Base-by-base conservation (phyloP, 2,797 vertebrate species). In the Sphenopsis melanotis region DNA sequence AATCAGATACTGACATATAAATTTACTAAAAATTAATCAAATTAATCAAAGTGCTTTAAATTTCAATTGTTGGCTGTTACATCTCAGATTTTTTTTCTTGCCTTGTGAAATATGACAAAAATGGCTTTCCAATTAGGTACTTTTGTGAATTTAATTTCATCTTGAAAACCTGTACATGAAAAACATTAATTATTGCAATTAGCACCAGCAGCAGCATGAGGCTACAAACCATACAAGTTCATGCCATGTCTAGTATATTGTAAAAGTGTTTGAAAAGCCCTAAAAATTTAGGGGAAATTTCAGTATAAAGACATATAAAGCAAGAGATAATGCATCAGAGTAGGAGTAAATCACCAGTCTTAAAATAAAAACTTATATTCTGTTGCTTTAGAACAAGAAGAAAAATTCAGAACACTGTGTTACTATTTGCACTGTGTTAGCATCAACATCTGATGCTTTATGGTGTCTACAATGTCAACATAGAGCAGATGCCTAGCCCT, bases 401-500 rank as follows among this genome's bases (percentile, higher is more conserved):
- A 66, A 85, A 79, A 75, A 53, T 26, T 10, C 65, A 94, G 72
- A 90, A 81, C 26, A 65, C 10, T 69, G 14, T 27, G 61, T 93
- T 86, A 53, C 50, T 91, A 29, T 93, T 93, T 52, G 37, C 36
- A 76, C 34, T 75, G 41, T 60, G 50, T 59, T 59, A 71, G 9
- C 65, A 52, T 72, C 69, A 93, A 80, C 46, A 74, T 93, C 76
- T 75, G 55, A 86, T 81, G 61, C 59, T 93, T 89, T 91, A 65
- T 93, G 63, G 86, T 96, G 86, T 69, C 42, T 76, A 34, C 85
- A 95, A 8, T 76, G 87, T 83, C 87, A 93, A 91, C 85, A 93
- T 13, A 76, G 29, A 95, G 90, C 89, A 91, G 89, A 93, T 90
- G 91, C 63, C 93, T 72, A 90, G 17, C 34, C 69, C 52, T 91